Conservation (phyloP, 2,113 vertebrate genomes). For the Sturnus vulgaris region DNA sequence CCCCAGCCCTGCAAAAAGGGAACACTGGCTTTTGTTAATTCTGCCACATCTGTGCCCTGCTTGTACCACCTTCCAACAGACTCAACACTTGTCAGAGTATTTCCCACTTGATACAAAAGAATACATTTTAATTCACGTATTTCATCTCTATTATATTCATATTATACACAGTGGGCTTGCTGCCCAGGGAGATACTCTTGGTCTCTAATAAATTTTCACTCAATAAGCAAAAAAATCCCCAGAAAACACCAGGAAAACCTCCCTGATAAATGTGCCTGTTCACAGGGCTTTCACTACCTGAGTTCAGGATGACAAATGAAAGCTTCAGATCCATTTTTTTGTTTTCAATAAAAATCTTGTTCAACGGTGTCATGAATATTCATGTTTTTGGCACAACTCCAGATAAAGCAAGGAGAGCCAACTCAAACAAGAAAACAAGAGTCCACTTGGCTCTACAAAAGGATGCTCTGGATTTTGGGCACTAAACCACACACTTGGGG, state of each 20-base stretch:
- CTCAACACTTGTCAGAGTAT: background rate
- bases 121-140: background rate
- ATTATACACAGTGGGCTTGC: background rate
- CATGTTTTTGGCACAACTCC: slow-evolving; percentile 39
- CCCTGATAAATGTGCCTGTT: background rate
- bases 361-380: slow-evolving; percentile 63
- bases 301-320: slow-evolving; percentile 17
- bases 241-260: background rate
- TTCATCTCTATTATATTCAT: background rate
- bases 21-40: background rate
- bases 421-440: slow-evolving; percentile 16
- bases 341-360: slow-evolving; percentile 71
- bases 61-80: background rate
- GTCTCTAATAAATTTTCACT: background rate
- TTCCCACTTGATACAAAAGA: background rate
- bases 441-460: slow-evolving; percentile 8
- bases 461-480: background rate
- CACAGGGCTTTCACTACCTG: slow-evolving; percentile 12
- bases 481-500: background rate
- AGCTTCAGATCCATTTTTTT: slow-evolving; percentile 58
- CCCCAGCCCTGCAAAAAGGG: background rate
- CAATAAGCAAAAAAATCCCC: background rate
- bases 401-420: slow-evolving; percentile 8
- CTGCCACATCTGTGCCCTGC: background rate
- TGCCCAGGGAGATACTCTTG: background rate